phyloP scores from a whole-genome alignment of 2,113 vertebrate genomes.

The Ochotona curzoniae region DNA sequence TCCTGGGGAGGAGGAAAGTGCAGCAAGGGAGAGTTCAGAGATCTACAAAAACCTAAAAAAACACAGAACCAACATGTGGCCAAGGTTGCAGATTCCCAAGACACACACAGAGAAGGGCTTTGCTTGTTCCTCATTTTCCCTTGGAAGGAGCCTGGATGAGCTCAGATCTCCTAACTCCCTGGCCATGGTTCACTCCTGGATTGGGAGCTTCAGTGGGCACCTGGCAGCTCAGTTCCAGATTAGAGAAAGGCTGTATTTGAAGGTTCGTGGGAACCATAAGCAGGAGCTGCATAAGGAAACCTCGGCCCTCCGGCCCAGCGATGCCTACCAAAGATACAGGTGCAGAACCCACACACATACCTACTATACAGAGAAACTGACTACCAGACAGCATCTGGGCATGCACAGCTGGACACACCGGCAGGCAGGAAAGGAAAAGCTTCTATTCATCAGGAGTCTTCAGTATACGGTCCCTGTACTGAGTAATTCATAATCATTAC shows the following conservation, averaged over 20 bases:
- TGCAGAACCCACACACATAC: background rate
- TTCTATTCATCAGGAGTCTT: background rate
- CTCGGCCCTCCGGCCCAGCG: background rate
- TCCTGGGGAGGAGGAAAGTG: background rate
- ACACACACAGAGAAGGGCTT: background rate
- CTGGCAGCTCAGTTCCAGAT: background rate
- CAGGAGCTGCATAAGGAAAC: background rate
- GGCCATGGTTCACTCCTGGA: background rate
- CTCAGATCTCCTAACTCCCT: background rate
- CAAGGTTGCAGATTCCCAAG: background rate
- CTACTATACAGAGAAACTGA: background rate
- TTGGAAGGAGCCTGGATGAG: background rate
- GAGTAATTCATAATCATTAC: background rate
- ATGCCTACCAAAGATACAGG: background rate
- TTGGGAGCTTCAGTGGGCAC: background rate
- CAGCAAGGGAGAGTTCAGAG: background rate
- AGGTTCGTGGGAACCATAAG: background rate
- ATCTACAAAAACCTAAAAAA: background rate
- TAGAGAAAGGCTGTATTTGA: background rate
- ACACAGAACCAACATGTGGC: background rate
- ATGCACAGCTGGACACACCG: background rate
- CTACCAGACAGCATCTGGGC: fast-evolving
- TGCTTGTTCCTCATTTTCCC: background rate
- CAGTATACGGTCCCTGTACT: background rate
- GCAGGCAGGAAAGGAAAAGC: background rate